Percentiles rank a stretch among this genome's conserved stretches.
Evolutionary conservation across 2,113 vertebrate genomes (phyloP).

Genomic region (Corapipo altera): DNA sequence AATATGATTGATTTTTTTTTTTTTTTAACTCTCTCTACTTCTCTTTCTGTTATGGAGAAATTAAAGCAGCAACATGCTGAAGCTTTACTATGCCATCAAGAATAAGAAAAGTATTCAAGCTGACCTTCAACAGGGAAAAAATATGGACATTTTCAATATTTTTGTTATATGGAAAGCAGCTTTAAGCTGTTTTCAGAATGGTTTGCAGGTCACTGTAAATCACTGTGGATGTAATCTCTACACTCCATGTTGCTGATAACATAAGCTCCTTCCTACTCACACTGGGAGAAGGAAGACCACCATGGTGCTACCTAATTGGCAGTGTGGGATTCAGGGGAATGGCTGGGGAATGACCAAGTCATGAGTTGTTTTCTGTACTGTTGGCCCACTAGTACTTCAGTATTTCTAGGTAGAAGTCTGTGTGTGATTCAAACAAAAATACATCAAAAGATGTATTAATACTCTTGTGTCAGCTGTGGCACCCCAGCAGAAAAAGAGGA

Average conservation of each 20-base stretch:
- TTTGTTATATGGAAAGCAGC: neutral
- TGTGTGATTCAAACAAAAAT: neutral
- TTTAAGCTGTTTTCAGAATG: neutral
- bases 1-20: neutral
- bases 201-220: neutral
- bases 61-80: neutral
- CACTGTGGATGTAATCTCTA: neutral
- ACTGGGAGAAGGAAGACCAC: neutral
- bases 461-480: neutral
- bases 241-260: neutral
- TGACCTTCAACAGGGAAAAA: neutral
- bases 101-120: neutral
- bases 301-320: neutral
- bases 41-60: neutral
- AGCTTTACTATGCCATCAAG: neutral
- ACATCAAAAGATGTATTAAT: neutral
- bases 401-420: neutral
- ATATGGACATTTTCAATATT: neutral
- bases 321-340: neutral
- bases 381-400: neutral
- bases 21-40: neutral
- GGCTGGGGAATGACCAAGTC: neutral
- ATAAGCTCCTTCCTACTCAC: neutral
- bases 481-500: neutral
- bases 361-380: neutral